Evolutionary conservation across 2,113 vertebrate genomes (phyloP).

Genomic region (Cebus imitator): DNA sequence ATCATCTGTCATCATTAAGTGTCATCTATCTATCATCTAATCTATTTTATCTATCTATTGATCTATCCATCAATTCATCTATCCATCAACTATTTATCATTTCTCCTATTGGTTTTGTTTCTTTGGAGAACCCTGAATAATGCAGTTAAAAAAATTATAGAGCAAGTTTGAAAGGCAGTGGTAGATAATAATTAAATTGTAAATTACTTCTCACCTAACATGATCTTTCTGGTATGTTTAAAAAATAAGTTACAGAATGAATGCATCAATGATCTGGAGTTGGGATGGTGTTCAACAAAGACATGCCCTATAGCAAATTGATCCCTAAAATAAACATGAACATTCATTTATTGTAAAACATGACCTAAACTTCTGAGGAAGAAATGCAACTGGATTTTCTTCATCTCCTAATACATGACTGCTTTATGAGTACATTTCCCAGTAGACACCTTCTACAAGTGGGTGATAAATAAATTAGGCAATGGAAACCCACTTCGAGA

Average conservation of each 20-base stretch:
- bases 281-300: neutral
- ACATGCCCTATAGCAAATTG: neutral
- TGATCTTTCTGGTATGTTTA: neutral
- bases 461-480: neutral
- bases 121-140: neutral
- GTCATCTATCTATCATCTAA: no score
- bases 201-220: neutral
- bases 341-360: neutral
- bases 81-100: neutral
- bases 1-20: no score
- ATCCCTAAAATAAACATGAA: neutral
- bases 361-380: neutral
- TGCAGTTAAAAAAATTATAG: neutral
- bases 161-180: neutral
- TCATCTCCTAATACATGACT: neutral
- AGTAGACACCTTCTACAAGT: neutral
- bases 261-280: neutral
- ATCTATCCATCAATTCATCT: no score
- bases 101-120: neutral
- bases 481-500: neutral
- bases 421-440: accelerated
- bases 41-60: no score
- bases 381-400: neutral
- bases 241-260: neutral
- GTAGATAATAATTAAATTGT: neutral